Conservation (phyloP, 2,888 invertebrate genomes). For the Chaitophorus viminalis region DNA sequence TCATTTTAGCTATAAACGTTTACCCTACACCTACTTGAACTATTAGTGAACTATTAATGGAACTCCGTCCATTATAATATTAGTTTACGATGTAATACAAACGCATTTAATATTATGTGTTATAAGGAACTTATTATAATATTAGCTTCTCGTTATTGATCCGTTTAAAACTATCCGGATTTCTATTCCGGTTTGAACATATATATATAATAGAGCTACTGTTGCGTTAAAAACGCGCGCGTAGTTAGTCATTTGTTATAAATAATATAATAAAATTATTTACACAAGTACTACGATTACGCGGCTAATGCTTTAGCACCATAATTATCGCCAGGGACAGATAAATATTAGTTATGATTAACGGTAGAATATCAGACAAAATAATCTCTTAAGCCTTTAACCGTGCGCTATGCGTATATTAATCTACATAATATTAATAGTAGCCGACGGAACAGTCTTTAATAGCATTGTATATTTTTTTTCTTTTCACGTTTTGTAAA, state of each 20-base stretch:
- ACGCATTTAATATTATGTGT: too few relatives aligned
- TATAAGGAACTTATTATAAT: not conserved
- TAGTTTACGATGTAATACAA: too few relatives aligned
- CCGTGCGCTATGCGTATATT: conserved; percentile 17
- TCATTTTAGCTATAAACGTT: too few relatives aligned
- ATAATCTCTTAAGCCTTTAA: conserved; percentile 41
- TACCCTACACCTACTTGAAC: too few relatives aligned
- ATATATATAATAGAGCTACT: not conserved
- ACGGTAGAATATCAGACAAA: conserved; percentile 18
- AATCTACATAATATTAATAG: conserved; percentile 37
- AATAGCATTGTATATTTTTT: not conserved
- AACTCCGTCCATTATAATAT: too few relatives aligned
- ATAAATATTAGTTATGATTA: conserved; percentile 42
- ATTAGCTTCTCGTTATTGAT: not conserved
- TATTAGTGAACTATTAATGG: too few relatives aligned
- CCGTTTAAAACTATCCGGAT: not conserved
- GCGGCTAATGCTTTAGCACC: not conserved
- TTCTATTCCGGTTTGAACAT: not conserved
- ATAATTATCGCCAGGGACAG: conserved; percentile 23
- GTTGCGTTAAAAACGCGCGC: not conserved
- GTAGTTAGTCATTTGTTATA: not conserved
- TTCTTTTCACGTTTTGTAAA: not conserved
- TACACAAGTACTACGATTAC: not conserved
- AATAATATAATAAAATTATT: not conserved
- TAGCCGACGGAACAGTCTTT: conserved; percentile 4